Evolutionary conservation across 2,113 vertebrate species (phyloP).

Genomic region (Plecturocebus donacophilus): DNA sequence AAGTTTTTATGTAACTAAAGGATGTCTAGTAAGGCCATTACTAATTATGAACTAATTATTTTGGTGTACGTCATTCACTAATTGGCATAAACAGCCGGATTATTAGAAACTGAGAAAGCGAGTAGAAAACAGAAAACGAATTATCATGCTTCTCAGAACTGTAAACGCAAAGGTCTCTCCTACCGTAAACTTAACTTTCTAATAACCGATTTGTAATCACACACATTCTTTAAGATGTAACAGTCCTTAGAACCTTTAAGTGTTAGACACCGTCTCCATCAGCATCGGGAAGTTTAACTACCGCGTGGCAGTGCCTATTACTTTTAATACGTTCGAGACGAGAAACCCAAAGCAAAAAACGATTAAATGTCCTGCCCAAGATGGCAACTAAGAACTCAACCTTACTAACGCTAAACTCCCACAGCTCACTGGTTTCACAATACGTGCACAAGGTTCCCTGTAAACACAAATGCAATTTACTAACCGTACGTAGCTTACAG

Average conservation of each 20-base stretch:
- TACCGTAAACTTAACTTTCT: background rate
- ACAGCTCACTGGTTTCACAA: background rate
- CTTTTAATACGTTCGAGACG: background rate
- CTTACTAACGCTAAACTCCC: background rate
- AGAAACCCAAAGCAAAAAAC: background rate
- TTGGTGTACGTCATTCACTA: background rate
- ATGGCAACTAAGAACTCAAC: background rate
- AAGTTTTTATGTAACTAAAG: background rate
- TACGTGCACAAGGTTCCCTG: background rate
- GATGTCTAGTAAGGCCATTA: background rate
- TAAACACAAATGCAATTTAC: background rate
- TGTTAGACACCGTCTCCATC: background rate
- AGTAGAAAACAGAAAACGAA: background rate
- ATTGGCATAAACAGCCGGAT: background rate
- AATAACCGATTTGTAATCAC: background rate
- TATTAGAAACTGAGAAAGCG: background rate
- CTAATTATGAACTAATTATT: constrained; percentile 5
- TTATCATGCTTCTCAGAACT: background rate
- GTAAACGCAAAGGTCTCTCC: background rate
- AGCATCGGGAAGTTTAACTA: background rate
- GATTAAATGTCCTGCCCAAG: background rate
- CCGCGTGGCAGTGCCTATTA: background rate
- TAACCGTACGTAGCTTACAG: background rate
- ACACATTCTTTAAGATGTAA: background rate
- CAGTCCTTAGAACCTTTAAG: background rate